Base-by-base conservation (phyloP, 2,888 invertebrate genomes). In the Clivina fossor region DNA sequence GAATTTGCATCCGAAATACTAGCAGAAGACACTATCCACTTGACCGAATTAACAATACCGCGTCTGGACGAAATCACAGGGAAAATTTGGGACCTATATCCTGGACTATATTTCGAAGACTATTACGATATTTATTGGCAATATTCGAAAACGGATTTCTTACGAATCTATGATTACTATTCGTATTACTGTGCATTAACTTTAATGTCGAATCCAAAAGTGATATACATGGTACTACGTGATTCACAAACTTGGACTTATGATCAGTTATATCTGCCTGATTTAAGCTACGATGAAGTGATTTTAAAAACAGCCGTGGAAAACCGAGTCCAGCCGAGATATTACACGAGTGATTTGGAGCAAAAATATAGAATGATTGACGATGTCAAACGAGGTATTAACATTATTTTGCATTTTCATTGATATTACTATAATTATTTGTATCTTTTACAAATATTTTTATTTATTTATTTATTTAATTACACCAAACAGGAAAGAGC, bases 71-170 rank as follows among this genome's bases (percentile, higher is more conserved):
- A 65, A 26, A 44, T 66, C 9, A 47, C 57, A 37, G 58, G 59
- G 13, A 47, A 56, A 53, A 63, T 63, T 32, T 61, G 62, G 58
- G 58, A 63, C n/a, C 19, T 61, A 13, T 61, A 62, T 43, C 65
- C 65, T 2, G 46, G 58, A 4, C 47, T 65, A 18, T 47, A 56
- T 38, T 33, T 26, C 13, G 46, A 48, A 2, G 57, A 61, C 9
- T 50, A 60, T 22, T 64, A 57, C 32, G 51, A 56, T 22, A 32
- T 67, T 22, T 68, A 64, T 54, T 69, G 69, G 69, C 63, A 60
- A 30, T 66, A 64, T 44, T 58, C 61, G 1, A 40, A 58, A 16
- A 58, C 60, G 26, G 13, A 32, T 18, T 68, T 63, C 56, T 58
- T 63, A n/a, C 41, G 61, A 48, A 65, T 69, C 24, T 47, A 11